phyloP scores from a whole-genome alignment of 2,888 invertebrate genomes.

The Capitulum mitella region DNA sequence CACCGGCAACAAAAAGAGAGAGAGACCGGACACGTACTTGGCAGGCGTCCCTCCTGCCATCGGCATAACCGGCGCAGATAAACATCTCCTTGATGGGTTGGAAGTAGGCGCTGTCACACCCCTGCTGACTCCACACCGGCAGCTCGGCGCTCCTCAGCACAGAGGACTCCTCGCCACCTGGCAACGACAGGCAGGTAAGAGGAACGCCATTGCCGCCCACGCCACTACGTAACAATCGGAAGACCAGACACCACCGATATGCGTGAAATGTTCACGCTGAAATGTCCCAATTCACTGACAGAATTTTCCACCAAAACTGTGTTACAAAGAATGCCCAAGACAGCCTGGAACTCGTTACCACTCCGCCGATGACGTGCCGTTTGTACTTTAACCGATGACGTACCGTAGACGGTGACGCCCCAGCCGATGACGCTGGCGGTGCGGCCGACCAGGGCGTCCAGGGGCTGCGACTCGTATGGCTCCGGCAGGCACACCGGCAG shows the following conservation, averaged over 20 bases:
- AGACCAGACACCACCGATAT: no score
- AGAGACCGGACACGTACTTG: conserved; percentile 55
- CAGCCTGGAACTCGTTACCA: no score
- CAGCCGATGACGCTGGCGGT: conserved; percentile 83
- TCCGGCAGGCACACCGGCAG: conserved; percentile 78
- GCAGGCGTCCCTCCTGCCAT: conserved; percentile 77
- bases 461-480: conserved; percentile 45
- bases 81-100: conserved; percentile 88
- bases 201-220: no score
- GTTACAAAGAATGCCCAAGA: no score
- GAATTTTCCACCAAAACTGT: no score
- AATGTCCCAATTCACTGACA: no score
- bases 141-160: conserved; percentile 73
- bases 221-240: no score
- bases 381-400: conserved; percentile 27
- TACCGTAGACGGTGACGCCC: conserved; percentile 80
- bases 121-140: conserved; percentile 82
- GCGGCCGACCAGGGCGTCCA: conserved; percentile 61
- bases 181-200: no score
- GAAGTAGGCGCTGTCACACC: conserved; percentile 82
- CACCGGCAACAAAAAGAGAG: no score
- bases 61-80: conserved; percentile 86
- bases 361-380: no score
- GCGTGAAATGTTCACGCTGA: no score
- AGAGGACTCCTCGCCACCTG: conserved; percentile 78